These are phyloP conservation scores for Corythaeola cristata DNA, from an alignment of 2,113 vertebrate species.

Conservation along the genomic window DNA sequence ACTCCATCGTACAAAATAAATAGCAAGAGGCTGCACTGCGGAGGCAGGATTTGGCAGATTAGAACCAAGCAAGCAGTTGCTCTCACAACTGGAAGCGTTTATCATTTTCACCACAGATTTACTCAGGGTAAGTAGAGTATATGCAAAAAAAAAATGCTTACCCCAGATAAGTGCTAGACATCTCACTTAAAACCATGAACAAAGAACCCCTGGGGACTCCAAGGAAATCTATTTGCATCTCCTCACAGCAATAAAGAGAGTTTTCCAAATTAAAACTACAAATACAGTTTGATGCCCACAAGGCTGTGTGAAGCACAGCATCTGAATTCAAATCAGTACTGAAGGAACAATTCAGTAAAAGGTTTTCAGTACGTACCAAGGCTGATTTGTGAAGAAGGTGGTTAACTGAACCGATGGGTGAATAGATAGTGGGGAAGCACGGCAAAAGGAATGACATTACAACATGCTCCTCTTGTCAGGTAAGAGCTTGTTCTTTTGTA, in stretches of 20 bases:
- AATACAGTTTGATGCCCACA: background rate
- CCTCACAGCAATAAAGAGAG: background rate
- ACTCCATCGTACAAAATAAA: slow-evolving; percentile 65
- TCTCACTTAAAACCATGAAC: background rate
- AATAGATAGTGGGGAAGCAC: background rate
- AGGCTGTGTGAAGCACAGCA: background rate
- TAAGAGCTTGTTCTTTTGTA: background rate
- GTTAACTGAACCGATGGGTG: background rate
- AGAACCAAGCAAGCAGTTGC: slow-evolving; percentile 47
- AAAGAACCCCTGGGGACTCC: slow-evolving; percentile 27
- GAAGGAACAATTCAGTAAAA: slow-evolving; percentile 14
- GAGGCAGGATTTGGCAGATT: slow-evolving; percentile 46
- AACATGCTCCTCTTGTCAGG: background rate
- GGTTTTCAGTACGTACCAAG: slow-evolving; percentile 6
- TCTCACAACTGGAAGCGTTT: slow-evolving; percentile 24
- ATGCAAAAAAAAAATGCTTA: background rate
- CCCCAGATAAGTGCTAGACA: slow-evolving; percentile 75
- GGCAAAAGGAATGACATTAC: background rate
- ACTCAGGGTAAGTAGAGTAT: slow-evolving; percentile 44
- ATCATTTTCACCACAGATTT: slow-evolving; percentile 64
- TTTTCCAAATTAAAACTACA: slow-evolving; percentile 36
- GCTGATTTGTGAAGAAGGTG: background rate
- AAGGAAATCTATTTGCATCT: slow-evolving; percentile 10
- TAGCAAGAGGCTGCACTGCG: slow-evolving; percentile 60
- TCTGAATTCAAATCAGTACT: background rate